A percentile compares a stretch with the other conserved stretches of the same genome.
These are phyloP conservation scores for Cuculus canorus DNA, from an alignment of 2,797 vertebrate genomes.

Conservation along the genomic window DNA sequence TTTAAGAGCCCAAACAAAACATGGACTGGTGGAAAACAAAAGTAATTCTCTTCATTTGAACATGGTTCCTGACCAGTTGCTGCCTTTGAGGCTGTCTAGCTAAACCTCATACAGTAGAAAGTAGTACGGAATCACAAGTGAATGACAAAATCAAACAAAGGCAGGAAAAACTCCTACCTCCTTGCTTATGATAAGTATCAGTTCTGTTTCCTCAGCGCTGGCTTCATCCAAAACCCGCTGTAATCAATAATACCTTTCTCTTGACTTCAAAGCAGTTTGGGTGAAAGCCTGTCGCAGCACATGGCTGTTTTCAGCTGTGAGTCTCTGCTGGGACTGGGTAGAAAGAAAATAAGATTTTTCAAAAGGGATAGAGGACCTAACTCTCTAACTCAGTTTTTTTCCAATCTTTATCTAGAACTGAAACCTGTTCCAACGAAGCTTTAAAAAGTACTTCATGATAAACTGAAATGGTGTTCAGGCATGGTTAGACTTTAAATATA, in stretches of 20 bases:
- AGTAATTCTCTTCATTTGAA: neutral
- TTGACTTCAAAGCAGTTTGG: neutral
- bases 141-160: conserved; percentile 43
- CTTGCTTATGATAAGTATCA: neutral
- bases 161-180: neutral
- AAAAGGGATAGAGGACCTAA: neutral
- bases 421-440: neutral
- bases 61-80: neutral
- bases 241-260: neutral
- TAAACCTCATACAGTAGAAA: neutral
- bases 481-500: neutral
- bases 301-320: neutral
- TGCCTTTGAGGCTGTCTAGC: neutral
- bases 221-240: neutral
- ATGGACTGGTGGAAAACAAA: neutral
- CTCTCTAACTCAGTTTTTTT: neutral
- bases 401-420: neutral
- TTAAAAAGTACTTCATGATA: neutral
- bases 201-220: neutral
- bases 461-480: neutral
- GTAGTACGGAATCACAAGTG: neutral
- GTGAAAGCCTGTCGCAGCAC: neutral
- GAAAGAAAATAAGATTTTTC: neutral
- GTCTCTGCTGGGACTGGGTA: neutral
- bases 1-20: neutral